Percentiles rank a stretch among this genome's conserved stretches.
Conservation (phyloP, 1,140 invertebrate genomes). For the Drosophila athabasca region DNA sequence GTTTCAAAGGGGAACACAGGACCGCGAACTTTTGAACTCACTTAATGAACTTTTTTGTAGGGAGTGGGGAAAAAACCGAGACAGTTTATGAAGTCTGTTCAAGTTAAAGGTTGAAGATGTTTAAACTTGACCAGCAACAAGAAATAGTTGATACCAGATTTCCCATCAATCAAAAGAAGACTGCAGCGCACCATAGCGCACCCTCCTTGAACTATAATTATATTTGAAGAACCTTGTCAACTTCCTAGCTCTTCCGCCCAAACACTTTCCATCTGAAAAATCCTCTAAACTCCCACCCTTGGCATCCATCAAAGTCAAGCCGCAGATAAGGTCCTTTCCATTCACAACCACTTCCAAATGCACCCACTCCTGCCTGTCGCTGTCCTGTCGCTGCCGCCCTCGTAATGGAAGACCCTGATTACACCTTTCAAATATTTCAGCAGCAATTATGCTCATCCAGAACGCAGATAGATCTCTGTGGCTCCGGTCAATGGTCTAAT, state of each 20-base stretch:
- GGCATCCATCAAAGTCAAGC: constrained; percentile 64
- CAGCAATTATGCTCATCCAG: constrained; percentile 66
- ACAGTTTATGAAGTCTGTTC: not conserved
- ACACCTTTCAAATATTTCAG: constrained; percentile 68
- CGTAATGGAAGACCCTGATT: constrained; percentile 40
- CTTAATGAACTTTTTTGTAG: constrained; percentile 50
- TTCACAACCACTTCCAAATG: not conserved
- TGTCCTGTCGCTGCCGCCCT: constrained; percentile 21
- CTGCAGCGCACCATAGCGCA: constrained; percentile 9
- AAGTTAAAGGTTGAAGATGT: constrained; percentile 18
- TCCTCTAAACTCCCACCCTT: constrained; percentile 10
- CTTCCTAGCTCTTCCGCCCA: constrained; percentile 20
- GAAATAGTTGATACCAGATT: not conserved
- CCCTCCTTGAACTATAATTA: constrained; percentile 42
- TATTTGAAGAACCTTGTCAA: constrained; percentile 29
- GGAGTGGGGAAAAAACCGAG: not conserved
- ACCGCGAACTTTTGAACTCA: constrained; percentile 40
- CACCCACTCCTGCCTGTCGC: constrained; percentile 13
- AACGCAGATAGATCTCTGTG: constrained; percentile 33
- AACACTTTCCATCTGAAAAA: constrained; percentile 40
- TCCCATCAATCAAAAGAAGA: constrained; percentile 36
- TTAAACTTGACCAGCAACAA: constrained; percentile 9
- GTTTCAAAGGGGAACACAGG: constrained; percentile 31
- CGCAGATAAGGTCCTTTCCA: constrained; percentile 31
- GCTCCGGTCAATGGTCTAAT: constrained; percentile 77